Evolutionary conservation across 2,113 vertebrate species (phyloP).

Genomic region (Epinephelus fuscoguttatus): DNA sequence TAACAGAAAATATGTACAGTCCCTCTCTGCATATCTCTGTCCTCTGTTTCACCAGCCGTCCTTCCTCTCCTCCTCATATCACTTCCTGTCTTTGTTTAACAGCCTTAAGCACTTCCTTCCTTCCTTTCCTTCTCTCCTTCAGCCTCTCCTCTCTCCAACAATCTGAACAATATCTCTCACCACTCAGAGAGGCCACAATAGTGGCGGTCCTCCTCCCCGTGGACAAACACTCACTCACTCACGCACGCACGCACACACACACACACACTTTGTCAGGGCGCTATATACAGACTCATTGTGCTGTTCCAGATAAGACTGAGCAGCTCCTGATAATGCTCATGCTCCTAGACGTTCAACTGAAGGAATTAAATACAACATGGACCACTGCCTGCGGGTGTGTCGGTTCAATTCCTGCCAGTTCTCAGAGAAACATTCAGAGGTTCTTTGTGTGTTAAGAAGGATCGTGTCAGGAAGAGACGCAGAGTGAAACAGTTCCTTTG

Average conservation of each 20-base stretch:
- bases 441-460: background rate
- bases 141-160: background rate
- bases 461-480: background rate
- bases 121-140: constrained; percentile 21
- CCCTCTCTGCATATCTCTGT: constrained; percentile 3
- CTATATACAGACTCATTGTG: constrained; percentile 78
- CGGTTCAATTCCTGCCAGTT: background rate
- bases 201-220: constrained; percentile 9
- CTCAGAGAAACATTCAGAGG: constrained; percentile 12
- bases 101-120: constrained; percentile 52
- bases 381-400: constrained; percentile 3
- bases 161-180: constrained; percentile 38
- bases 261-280: constrained; percentile 36
- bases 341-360: constrained; percentile 29
- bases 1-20: background rate
- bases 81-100: constrained; percentile 62
- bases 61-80: constrained; percentile 46
- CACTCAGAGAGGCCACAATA: constrained; percentile 43
- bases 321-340: constrained; percentile 61
- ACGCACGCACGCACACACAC: constrained; percentile 9
- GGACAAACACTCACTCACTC: constrained; percentile 30
- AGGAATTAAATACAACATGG: background rate
- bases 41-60: constrained; percentile 1
- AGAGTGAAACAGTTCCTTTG: background rate
- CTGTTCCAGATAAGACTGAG: constrained; percentile 65